Conservation (phyloP, 2,888 invertebrate genomes). For the Epinotia demarniana region DNA sequence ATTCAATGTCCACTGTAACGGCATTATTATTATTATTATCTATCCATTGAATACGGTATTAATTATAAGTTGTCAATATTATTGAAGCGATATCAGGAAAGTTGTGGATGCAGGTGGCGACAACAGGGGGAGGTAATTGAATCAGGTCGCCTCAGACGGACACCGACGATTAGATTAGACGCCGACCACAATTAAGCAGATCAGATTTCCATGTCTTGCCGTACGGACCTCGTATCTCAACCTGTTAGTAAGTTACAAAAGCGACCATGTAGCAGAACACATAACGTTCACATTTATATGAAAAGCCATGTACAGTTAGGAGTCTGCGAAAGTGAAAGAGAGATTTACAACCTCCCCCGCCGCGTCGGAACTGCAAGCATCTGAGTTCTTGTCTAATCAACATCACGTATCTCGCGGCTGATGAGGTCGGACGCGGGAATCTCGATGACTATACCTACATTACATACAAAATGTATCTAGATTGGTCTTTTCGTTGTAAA, state of each 20-base stretch:
- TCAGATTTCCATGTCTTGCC: constrained; percentile 76
- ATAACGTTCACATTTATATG: neutral
- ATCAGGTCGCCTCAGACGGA: constrained; percentile 65
- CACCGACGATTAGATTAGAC: constrained; percentile 82
- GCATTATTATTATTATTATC: constrained; percentile 5
- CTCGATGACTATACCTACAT: neutral
- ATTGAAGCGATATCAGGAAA: constrained; percentile 52
- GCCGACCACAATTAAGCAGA: constrained; percentile 82
- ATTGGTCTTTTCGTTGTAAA: neutral
- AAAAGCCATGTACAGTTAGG: neutral
- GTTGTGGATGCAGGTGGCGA: constrained; percentile 54
- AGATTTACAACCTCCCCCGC: constrained; percentile 22
- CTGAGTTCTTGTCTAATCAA: constrained; percentile 21
- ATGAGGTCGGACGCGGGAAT: neutral
- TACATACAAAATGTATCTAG: neutral
- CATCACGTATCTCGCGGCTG: constrained; percentile 38
- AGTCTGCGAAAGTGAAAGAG: neutral
- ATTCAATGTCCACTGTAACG: constrained; percentile 2
- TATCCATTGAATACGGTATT: constrained; percentile 13
- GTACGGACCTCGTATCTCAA: constrained; percentile 6
- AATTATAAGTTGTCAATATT: constrained; percentile 55
- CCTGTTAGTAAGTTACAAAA: neutral
- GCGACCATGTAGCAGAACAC: neutral
- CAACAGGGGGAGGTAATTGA: constrained; percentile 65
- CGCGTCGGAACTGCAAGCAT: constrained; percentile 25